Evolutionary conservation across 1,140 invertebrate species (phyloP), one percentile per base, ranked within the genome.

Genomic region (Drosophila suzukii): DNA sequence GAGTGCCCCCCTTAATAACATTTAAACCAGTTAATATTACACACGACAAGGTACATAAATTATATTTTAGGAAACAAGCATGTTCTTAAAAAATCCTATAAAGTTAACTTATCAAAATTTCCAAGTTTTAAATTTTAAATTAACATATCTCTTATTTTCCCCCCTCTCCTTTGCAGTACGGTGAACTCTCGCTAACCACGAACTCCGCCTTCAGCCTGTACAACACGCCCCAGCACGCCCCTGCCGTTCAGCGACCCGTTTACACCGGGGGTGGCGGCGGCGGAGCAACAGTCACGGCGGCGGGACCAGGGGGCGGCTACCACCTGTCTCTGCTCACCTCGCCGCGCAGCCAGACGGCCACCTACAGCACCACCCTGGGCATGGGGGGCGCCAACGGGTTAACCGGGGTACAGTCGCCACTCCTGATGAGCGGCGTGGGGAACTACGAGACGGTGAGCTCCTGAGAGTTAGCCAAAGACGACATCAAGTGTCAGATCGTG

Each of bases 401-500:
- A 17, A 71, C 10, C 20, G 71, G 66, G 7, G 78, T 73, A 4
- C 81, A 86, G 32, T 79, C 85, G 39, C 90, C 90, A n/a, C 60
- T 91, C 13, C 70, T 91, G 12, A 27, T 90, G 53, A 56, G 83
- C 51, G 85, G 90, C 0, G 82, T 34, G n/a, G 81, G 78, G 30
- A 92, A 90, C 73, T 91, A 88, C 70, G 91, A 91, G 62, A 89
- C 89, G 55, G 78, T 92, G 78, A 76, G 78, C 80, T 92, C 91
- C 91, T 92, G 91, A 92, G 91, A 91, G 76, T 92, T 92, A 92
- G 78, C 91, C 81, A 89, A 92, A 83, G 91, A 92, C 73, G 91
- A 92, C 91, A 91, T 92, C 56, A 92, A 92, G 80, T 92, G 91
- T 81, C 91, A 92, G 81, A 88, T 92, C 63, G 91, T 92, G 46